Conservation (phyloP, 2,888 invertebrate genomes). For the Schizaphis graminum region DNA sequence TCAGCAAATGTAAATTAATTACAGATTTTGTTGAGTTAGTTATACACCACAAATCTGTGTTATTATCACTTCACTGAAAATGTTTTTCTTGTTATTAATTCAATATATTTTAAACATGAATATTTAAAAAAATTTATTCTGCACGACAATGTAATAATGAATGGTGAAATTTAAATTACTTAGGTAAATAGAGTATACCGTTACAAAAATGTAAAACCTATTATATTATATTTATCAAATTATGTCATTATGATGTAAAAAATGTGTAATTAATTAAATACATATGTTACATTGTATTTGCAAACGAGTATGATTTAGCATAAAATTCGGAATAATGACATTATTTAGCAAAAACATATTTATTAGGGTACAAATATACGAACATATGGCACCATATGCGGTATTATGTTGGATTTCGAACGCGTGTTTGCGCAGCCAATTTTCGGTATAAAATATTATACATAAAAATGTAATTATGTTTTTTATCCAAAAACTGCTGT, state of each 20-base stretch:
- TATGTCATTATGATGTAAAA: no score
- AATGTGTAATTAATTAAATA: no score
- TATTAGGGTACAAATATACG: neutral
- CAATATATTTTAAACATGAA: neutral
- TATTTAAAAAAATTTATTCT: neutral
- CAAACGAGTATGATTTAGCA: no score
- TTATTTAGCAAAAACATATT: neutral
- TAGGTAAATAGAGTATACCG: neutral
- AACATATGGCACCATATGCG: neutral
- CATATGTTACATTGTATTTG: no score
- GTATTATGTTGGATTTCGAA: neutral
- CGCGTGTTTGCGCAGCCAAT: neutral
- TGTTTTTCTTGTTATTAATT: neutral
- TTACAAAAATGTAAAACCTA: neutral
- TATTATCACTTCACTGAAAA: neutral
- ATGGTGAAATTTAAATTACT: neutral
- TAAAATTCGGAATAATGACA: neutral
- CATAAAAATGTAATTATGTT: neutral
- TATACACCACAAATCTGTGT: neutral
- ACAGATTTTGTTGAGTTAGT: neutral
- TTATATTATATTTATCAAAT: neutral
- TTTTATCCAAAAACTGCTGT: neutral
- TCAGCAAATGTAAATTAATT: neutral
- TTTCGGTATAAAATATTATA: neutral
- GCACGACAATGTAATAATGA: neutral